Evolutionary conservation across 1,140 invertebrate species (phyloP).

Genomic region (Alviniconcha marisindica): DNA sequence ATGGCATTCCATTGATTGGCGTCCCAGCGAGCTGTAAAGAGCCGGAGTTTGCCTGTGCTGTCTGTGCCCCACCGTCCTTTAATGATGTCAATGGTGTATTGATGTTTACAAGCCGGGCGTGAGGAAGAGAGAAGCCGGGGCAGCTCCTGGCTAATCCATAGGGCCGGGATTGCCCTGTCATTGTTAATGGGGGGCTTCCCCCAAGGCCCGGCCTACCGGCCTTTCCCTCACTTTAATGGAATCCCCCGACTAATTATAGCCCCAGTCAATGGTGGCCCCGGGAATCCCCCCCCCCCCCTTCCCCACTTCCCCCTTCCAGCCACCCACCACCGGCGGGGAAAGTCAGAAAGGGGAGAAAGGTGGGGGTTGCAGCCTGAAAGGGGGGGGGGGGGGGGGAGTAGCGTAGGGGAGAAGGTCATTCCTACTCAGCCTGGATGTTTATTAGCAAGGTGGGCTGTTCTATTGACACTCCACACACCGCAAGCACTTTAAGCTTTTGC

Average conservation of each 20-base stretch:
- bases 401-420: constrained; percentile 12
- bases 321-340: background rate
- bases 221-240: constrained; percentile 35
- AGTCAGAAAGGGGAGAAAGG: background rate
- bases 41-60: background rate
- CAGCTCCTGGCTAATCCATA: background rate
- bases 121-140: constrained; percentile 6
- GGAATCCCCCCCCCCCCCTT: background rate
- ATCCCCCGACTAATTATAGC: constrained; percentile 35
- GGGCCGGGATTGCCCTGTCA: constrained; percentile 23
- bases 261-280: constrained; percentile 35
- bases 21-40: too few relatives aligned
- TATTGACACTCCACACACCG: constrained; percentile 29
- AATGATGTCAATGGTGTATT: constrained; percentile 19
- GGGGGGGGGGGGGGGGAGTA: background rate
- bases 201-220: constrained; percentile 1
- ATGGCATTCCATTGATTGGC: too few relatives aligned
- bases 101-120: background rate
- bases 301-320: constrained; percentile 15
- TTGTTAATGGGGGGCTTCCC: constrained; percentile 22
- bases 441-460: constrained; percentile 14
- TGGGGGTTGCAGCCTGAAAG: background rate
- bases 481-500: constrained; percentile 8
- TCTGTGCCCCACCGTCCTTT: background rate
- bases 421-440: constrained; percentile 2